A percentile compares a stretch with the other conserved stretches of the same genome.
Evolutionary conservation across 2,113 vertebrate species (phyloP).

Genomic region (Megaceryle maxima): DNA sequence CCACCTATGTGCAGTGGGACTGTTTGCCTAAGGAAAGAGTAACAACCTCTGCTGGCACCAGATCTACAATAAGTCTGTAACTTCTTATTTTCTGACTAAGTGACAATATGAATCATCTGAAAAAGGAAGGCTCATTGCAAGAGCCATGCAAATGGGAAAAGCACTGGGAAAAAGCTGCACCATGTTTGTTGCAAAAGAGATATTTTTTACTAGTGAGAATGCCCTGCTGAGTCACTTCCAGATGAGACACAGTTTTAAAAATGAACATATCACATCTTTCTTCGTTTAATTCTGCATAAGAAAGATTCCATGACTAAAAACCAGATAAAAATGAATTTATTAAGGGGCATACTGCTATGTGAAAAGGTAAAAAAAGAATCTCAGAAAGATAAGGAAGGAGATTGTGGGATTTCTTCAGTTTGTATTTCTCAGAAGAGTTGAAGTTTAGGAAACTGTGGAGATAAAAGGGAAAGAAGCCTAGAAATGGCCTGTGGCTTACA

Average conservation of each 20-base stretch:
- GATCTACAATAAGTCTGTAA: not conserved
- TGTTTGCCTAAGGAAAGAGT: accelerated
- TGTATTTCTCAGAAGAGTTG: not conserved
- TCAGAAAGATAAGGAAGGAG: not conserved
- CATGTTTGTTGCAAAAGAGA: not conserved
- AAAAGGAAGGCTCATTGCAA: not conserved
- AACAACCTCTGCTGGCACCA: not conserved
- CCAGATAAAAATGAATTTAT: not conserved
- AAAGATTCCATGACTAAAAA: not conserved
- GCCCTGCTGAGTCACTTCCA: not conserved
- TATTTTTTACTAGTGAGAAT: not conserved
- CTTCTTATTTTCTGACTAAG: not conserved
- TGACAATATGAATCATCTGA: not conserved
- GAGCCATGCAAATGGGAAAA: not conserved
- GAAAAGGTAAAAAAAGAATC: not conserved
- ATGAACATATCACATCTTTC: not conserved
- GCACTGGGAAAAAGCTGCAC: not conserved
- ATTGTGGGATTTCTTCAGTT: not conserved
- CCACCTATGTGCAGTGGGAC: not conserved
- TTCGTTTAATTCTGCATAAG: not conserved
- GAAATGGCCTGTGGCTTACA: conserved; percentile 42
- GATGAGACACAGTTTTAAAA: not conserved
- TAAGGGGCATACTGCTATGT: not conserved
- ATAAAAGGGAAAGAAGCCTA: conserved; percentile 47
- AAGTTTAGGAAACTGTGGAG: conserved; percentile 14